phyloP scores from a whole-genome alignment of 1,140 invertebrate genomes.

The Formica exsecta region DNA sequence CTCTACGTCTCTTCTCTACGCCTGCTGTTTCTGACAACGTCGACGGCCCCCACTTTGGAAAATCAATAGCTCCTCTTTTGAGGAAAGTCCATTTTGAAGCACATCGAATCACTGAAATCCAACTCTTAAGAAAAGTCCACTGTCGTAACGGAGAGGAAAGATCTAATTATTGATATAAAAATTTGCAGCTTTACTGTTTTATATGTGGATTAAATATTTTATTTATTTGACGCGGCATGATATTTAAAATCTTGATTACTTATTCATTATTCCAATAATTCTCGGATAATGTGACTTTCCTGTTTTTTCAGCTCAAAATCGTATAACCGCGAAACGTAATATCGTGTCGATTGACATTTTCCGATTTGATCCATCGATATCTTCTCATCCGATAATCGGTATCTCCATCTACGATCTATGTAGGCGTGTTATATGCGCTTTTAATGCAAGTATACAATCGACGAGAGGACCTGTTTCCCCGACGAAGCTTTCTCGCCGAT shows the following conservation, averaged over 20 bases:
- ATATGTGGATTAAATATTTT: background rate
- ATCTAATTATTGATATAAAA: background rate
- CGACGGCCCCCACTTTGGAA: slow-evolving; percentile 44
- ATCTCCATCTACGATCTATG: background rate
- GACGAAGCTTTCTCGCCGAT: slow-evolving; percentile 29
- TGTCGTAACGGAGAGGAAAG: background rate
- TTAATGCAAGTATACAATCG: slow-evolving; percentile 35
- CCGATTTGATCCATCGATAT: slow-evolving; percentile 2
- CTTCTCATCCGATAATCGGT: background rate
- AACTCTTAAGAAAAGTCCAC: slow-evolving; percentile 48
- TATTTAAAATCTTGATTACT: background rate
- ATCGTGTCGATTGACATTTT: background rate
- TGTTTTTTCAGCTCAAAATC: background rate
- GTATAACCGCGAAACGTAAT: background rate
- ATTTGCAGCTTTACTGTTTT: background rate
- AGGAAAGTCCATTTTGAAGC: slow-evolving; percentile 53
- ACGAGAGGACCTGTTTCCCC: slow-evolving; percentile 16
- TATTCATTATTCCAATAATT: background rate
- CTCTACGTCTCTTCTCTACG: slow-evolving; percentile 56
- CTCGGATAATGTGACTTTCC: background rate
- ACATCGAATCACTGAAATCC: slow-evolving; percentile 25
- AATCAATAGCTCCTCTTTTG: slow-evolving; percentile 52
- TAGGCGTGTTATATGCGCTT: slow-evolving; percentile 33
- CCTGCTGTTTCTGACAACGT: slow-evolving; percentile 50
- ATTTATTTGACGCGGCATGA: background rate